Evolutionary conservation across 2,888 invertebrate genomes (phyloP).

Genomic region (Metellina segmentata): DNA sequence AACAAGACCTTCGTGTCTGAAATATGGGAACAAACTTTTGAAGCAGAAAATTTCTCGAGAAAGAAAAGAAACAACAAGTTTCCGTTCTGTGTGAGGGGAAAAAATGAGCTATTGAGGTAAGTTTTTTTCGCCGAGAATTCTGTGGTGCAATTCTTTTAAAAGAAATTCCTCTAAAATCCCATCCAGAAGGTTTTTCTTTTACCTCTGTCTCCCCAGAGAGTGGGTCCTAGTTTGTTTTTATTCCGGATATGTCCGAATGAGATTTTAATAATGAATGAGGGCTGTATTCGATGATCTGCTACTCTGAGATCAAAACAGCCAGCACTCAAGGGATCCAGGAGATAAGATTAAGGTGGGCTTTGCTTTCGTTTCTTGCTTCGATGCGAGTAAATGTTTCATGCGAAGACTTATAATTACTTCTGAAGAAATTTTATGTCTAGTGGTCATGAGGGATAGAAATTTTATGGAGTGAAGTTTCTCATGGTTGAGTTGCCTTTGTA

Average conservation of each 20-base stretch:
- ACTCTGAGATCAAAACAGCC: not conserved
- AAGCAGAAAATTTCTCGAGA: not conserved
- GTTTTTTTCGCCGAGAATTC: not conserved
- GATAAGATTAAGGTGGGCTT: not conserved
- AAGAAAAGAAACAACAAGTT: not conserved
- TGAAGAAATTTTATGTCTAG: not conserved
- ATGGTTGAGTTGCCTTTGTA: too few species aligned
- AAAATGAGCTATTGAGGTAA: not conserved
- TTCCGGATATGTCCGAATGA: conserved; percentile 13
- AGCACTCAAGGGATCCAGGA: not conserved
- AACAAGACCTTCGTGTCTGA: not conserved
- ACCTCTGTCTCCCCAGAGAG: not conserved
- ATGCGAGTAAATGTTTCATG: not conserved
- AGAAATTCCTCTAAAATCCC: not conserved
- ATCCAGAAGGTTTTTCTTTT: not conserved
- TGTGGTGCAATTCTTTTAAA: not conserved
- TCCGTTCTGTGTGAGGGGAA: not conserved
- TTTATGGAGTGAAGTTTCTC: not conserved
- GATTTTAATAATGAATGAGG: conserved; percentile 48
- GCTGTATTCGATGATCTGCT: not conserved
- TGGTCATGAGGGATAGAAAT: not conserved
- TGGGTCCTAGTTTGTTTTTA: not conserved
- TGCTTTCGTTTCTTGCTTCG: not conserved
- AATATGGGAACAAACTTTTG: not conserved
- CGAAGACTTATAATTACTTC: not conserved